Percentiles rank a stretch among this genome's conserved stretches.
phyloP scores from a whole-genome alignment of 1,140 invertebrate genomes.

The Heliconius nattereri region DNA sequence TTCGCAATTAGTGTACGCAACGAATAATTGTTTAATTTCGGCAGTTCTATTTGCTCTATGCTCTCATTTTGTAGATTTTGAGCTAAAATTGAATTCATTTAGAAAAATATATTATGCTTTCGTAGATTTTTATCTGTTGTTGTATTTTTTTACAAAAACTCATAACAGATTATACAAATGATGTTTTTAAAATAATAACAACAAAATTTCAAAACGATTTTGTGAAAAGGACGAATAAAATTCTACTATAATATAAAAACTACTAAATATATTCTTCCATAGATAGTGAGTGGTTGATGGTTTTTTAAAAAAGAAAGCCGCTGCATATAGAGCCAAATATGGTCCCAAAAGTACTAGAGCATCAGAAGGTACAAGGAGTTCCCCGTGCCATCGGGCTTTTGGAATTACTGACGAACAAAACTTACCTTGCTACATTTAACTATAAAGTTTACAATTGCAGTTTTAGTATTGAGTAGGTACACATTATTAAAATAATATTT shows the following conservation, averaged over 20 bases:
- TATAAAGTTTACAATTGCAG: neutral
- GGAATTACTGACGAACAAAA: neutral
- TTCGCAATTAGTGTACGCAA: slow-evolving; percentile 38
- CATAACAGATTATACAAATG: too few relatives aligned
- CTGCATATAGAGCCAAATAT: slow-evolving; percentile 43
- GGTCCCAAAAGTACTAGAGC: slow-evolving; percentile 48
- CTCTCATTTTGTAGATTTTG: neutral
- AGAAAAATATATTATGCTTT: too few relatives aligned
- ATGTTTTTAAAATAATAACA: neutral
- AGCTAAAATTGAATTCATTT: too few relatives aligned
- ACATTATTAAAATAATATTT: too few relatives aligned
- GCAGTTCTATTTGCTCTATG: neutral
- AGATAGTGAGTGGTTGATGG: neutral
- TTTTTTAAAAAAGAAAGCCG: neutral
- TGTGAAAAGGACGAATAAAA: neutral
- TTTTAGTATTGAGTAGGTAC: too few relatives aligned
- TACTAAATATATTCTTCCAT: too few relatives aligned
- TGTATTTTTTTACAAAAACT: too few relatives aligned
- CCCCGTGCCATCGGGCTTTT: neutral
- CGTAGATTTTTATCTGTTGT: too few relatives aligned
- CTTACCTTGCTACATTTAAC: neutral
- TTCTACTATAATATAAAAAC: too few relatives aligned
- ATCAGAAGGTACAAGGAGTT: slow-evolving; percentile 35
- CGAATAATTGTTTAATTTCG: slow-evolving; percentile 38
- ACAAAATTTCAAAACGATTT: too few relatives aligned